Evolutionary conservation across 1,140 invertebrate species (phyloP), one percentile per base, ranked within the genome.

Genomic region (Drosophila ogumai): DNA sequence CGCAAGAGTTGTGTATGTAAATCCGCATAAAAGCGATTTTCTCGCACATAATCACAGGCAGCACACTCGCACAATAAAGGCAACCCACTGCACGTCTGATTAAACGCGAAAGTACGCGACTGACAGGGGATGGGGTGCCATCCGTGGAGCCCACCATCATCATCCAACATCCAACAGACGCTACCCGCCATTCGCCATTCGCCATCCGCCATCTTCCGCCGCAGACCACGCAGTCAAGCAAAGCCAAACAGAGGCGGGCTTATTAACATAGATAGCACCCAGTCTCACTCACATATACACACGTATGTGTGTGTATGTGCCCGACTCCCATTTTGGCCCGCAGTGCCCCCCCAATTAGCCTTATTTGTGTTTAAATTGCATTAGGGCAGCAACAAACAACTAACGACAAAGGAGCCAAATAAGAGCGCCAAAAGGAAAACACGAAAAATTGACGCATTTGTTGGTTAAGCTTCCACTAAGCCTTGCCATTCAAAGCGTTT

Each of bases 361-460:
- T 63, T 81, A 81, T 86, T 86, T 86, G 82, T 86, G 82, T 86
- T 86, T 86, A 86, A 86, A 85, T 85, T 85, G 81, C 67, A 85
- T 85, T 85, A 85, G 77, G 81, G 74, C 56, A 65, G 63, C 72
- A 75, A 61, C 66, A 66, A 68, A 64, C 43, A 66, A 55, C 40
- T 13, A 56, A 36, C 40, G 61, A 43, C 47, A 36, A 63, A 56
- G 55, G 22, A 44, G 22, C 46, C 68, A 58, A 72, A 72, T 59
- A 63, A 41, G 40, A 69, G 32, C 19, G 52, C 19, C 52, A 38
- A 41, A 47, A 52, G 41, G 22, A 60, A 43, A 61, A 57, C 36
- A 63, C 46, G 44, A 74, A 65, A 86, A 78, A 81, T 81, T 85
- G 63, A 85, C 81, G 81, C 81, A 84, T 84, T 84, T 75, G 66